Percentiles rank a stretch among this genome's conserved stretches.
phyloP scores from a whole-genome alignment of 2,888 invertebrate genomes.

The Plagodis dolabraria region DNA sequence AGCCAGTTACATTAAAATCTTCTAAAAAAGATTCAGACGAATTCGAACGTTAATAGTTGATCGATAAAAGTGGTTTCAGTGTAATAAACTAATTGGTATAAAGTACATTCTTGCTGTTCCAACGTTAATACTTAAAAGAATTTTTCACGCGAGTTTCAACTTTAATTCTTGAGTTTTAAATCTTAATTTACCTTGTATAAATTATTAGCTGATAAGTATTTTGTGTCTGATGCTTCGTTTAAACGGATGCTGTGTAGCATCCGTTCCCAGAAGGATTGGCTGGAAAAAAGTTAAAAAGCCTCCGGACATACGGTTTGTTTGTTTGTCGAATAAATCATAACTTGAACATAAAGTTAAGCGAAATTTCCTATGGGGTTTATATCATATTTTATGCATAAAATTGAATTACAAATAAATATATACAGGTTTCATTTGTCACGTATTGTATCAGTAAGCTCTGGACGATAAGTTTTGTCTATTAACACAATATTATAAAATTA shows the following conservation, averaged over 20 bases:
- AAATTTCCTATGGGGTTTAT: neutral
- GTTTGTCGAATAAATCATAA: conserved; percentile 12
- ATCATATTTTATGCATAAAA: no score
- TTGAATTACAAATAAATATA: no score
- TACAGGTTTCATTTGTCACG: no score
- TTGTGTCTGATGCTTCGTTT: conserved; percentile 59
- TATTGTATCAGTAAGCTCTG: no score
- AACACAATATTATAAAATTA: no score
- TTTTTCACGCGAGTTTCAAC: conserved; percentile 21
- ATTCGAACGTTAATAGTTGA: neutral
- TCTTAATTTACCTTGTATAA: conserved; percentile 24
- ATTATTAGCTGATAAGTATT: conserved; percentile 38
- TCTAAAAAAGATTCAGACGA: neutral
- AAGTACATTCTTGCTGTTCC: conserved; percentile 5
- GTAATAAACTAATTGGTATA: neutral
- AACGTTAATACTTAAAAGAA: neutral
- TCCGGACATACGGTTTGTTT: conserved; percentile 41
- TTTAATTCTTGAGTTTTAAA: conserved; percentile 2
- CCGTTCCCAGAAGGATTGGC: conserved; percentile 80
- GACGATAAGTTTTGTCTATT: no score
- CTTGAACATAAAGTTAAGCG: conserved; percentile 4
- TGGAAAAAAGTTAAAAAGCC: conserved; percentile 51
- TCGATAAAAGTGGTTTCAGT: neutral
- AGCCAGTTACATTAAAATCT: neutral
- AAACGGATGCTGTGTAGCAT: conserved; percentile 72